Evolutionary conservation across 2,113 vertebrate genomes (phyloP).

Genomic region (Ptilonorhynchus violaceus): DNA sequence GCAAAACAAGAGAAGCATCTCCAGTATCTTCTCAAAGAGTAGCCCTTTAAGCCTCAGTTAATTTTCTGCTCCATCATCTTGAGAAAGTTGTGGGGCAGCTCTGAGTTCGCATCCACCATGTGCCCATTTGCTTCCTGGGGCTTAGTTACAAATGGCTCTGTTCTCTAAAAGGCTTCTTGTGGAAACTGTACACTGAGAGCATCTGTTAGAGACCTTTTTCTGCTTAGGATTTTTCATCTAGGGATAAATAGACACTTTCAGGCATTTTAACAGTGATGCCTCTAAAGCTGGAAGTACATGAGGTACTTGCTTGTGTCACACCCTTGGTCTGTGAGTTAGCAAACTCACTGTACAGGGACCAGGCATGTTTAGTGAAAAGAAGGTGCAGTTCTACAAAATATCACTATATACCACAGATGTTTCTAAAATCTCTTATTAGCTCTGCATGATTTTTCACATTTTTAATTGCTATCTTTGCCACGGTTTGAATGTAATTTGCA

Average conservation of each 20-base stretch:
- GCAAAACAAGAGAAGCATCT: fast-evolving
- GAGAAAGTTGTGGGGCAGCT: neutral
- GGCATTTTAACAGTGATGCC: neutral
- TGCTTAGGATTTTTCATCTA: neutral
- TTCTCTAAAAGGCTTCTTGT: neutral
- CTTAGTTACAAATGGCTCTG: neutral
- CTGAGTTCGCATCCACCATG: fast-evolving
- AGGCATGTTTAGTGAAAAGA: neutral
- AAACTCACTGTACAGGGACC: neutral
- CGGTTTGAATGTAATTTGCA: neutral
- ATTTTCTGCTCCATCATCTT: neutral
- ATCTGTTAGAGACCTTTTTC: neutral
- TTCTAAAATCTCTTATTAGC: neutral
- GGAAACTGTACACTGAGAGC: neutral
- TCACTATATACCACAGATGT: neutral
- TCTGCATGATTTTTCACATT: neutral
- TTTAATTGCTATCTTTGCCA: neutral
- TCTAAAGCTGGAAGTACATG: neutral
- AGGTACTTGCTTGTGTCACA: neutral
- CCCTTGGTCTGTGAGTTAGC: neutral
- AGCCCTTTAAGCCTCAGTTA: neutral
- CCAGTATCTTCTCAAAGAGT: neutral
- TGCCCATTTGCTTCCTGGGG: neutral
- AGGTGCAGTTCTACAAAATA: neutral
- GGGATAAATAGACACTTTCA: neutral